Percentiles rank a stretch among this genome's conserved stretches.
Evolutionary conservation across 1,140 invertebrate species (phyloP).

Genomic region (Antheraea pernyi): DNA sequence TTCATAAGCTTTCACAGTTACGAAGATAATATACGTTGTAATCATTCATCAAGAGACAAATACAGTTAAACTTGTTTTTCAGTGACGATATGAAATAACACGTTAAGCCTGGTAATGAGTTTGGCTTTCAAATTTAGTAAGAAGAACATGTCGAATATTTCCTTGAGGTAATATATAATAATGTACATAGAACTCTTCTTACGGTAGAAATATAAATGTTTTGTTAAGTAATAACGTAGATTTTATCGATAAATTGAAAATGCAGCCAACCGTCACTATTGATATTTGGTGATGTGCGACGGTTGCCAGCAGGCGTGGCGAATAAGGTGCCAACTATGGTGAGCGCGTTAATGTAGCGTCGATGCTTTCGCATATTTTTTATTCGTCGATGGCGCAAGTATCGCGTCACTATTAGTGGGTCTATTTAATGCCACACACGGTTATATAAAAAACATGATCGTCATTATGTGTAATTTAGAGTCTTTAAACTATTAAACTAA

Average conservation of each 20-base stretch:
- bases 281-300: slow-evolving; percentile 44
- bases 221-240: neutral
- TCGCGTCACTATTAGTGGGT: slow-evolving; percentile 55
- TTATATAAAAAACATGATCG: slow-evolving; percentile 6
- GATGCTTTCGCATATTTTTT: slow-evolving; percentile 60
- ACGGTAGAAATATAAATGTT: neutral
- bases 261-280: slow-evolving; percentile 44
- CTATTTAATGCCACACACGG: slow-evolving; percentile 59
- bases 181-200: too few relatives aligned
- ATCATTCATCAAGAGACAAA: too few relatives aligned
- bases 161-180: too few relatives aligned
- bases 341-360: slow-evolving; percentile 73
- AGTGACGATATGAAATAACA: too few relatives aligned
- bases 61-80: too few relatives aligned
- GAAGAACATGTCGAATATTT: too few relatives aligned
- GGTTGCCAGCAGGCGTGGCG: slow-evolving; percentile 62
- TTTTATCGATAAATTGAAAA: slow-evolving; percentile 11
- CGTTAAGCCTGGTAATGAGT: too few relatives aligned
- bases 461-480: slow-evolving; percentile 10
- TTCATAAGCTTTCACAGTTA: too few relatives aligned
- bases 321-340: slow-evolving; percentile 71
- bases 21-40: too few relatives aligned
- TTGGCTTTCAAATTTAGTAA: too few relatives aligned
- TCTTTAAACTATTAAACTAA: neutral
- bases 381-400: slow-evolving; percentile 49